Evolutionary conservation across 2,888 invertebrate genomes (phyloP).

Genomic region (Azorinus chamasolen): DNA sequence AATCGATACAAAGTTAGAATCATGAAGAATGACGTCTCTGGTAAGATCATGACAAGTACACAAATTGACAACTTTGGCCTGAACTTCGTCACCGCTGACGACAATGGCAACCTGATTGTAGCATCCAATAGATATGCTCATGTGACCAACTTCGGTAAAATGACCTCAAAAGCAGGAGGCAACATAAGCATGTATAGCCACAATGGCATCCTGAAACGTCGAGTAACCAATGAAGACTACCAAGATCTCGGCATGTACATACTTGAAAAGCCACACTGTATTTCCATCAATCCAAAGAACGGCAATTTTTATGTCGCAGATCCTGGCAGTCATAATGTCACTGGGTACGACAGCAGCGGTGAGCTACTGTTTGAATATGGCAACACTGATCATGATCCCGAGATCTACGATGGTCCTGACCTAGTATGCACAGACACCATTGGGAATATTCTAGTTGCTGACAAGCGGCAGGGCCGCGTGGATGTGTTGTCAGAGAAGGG

Average conservation of each 20-base stretch:
- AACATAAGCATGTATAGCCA: conserved; percentile 77
- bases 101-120: conserved; percentile 72
- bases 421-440: conserved; percentile 73
- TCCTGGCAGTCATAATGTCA: conserved; percentile 75
- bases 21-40: conserved; percentile 74
- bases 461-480: conserved; percentile 77
- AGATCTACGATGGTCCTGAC: conserved; percentile 79
- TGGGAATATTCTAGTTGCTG: conserved; percentile 76
- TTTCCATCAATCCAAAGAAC: conserved; percentile 68
- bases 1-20: conserved; percentile 81
- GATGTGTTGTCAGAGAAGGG: conserved; percentile 77
- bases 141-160: conserved; percentile 68
- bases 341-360: conserved; percentile 72
- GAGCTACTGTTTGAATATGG: conserved; percentile 79
- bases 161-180: conserved; percentile 77
- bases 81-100: conserved; percentile 76
- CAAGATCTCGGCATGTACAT: conserved; percentile 68
- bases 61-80: conserved; percentile 80
- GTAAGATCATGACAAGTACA: conserved; percentile 70
- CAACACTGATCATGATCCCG: conserved; percentile 73
- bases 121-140: conserved; percentile 78
- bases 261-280: conserved; percentile 77
- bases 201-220: conserved; percentile 68
- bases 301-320: conserved; percentile 77
- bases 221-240: conserved; percentile 80